Evolutionary conservation across 2,888 invertebrate species (phyloP), one percentile per base, ranked within the genome.

Genomic region (Pyrrhosoma nymphula): DNA sequence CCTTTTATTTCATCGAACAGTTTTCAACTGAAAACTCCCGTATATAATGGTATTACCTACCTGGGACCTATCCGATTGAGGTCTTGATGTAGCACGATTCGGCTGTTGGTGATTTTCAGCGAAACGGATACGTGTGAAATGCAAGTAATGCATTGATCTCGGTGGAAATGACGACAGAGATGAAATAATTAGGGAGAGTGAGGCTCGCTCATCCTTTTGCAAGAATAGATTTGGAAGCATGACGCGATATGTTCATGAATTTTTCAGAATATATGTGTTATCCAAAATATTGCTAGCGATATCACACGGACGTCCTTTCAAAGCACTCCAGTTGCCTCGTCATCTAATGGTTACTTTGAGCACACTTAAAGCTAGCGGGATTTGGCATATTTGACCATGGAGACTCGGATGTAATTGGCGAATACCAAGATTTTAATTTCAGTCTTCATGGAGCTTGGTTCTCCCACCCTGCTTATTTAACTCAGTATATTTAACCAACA

Each of bases 11-110:
- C 93, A 93, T 93, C 93, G 93, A 93, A 93, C 93, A 93, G 63
- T 93, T 93, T 93, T 93, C 93, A 93, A 93, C 93, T 93, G 93
- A 93, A 93, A 93, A 93, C 93, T 93, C 93, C 93, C 93, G 90
- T 93, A 93, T 93, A 93, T 93, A 93, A 93, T 93, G 93, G 93
- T 55, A 93, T 93, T 93, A 93, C 93, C 93, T 75, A 12, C 93
- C n/a, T 69, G 47, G 93, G 75, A 93, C 93, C 93, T 93, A 93
- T 93, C 93, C 93, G 93, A 93, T 93, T 93, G 93, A 75, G 93
- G 93, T 93, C 93, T 91, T 91, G 63, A 91, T 91, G 93, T 93
- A 93, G 75, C 93, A 93, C 55, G 93, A 93, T 69, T 93, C 93
- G 69, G 93, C 63, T 93, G n/a, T n/a, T 93, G 93, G 69, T 69